Percentiles rank a stretch among this genome's conserved stretches.
These are phyloP conservation scores for Globodera rostochiensis DNA, from an alignment of 1,140 invertebrate genomes.

Conservation along the genomic window DNA sequence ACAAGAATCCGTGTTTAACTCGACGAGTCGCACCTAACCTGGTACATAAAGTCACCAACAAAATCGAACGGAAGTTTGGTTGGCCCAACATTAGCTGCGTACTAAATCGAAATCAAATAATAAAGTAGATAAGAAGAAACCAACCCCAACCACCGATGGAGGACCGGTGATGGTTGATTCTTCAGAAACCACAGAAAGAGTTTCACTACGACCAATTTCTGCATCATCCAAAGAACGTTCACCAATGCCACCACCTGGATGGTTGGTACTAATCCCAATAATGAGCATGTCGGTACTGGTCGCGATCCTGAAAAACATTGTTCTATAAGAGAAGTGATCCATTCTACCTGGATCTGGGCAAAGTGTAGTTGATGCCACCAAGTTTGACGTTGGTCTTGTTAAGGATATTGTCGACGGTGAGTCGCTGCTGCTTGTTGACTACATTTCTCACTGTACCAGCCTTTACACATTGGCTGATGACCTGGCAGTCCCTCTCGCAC, in stretches of 20 bases:
- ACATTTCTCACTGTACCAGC: conserved; percentile 21
- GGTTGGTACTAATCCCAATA: conserved; percentile 31
- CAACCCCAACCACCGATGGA: conserved; percentile 29
- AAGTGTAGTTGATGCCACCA: conserved; percentile 36
- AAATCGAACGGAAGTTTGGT: conserved; percentile 32
- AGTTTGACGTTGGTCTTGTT: conserved; percentile 39
- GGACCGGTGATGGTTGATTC: conserved; percentile 8
- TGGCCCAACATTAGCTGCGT: conserved; percentile 36
- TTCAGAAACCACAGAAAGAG: not conserved
- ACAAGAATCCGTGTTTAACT: not conserved
- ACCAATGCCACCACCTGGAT: conserved; percentile 33
- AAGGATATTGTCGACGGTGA: conserved; percentile 32
- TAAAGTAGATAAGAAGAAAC: not conserved
- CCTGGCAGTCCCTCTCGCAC: not conserved
- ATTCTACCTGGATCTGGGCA: not conserved
- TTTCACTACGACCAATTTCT: not conserved
- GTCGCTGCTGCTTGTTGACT: conserved; percentile 9
- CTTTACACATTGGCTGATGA: conserved; percentile 26
- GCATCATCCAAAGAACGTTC: conserved; percentile 12
- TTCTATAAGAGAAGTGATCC: not conserved
- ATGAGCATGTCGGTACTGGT: conserved; percentile 6
- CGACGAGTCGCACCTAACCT: not conserved
- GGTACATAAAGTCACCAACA: conserved; percentile 37
- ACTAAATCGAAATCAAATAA: conserved; percentile 19
- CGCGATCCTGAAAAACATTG: not conserved